phyloP scores from a whole-genome alignment of 1,140 invertebrate species.

The Bacillus rossius region DNA sequence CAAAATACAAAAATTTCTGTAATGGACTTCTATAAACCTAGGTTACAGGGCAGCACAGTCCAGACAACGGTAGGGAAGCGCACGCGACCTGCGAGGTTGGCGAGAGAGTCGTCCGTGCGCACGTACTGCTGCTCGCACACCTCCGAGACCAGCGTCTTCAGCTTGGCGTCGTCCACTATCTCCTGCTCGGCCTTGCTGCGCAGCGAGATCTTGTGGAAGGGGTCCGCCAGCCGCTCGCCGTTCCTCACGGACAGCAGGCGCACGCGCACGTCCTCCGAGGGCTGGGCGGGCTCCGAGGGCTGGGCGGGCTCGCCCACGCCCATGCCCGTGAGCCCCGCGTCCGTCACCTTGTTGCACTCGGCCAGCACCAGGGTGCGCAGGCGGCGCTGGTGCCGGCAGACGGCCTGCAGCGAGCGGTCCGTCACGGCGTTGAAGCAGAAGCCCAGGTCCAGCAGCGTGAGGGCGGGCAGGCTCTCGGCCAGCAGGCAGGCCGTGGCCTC shows the following conservation, averaged over 20 bases:
- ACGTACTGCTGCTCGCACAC: conserved; percentile 50
- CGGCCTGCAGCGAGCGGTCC: conserved; percentile 46
- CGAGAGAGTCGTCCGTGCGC: conserved; percentile 48
- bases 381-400: conserved; percentile 51
- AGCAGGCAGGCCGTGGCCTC: conserved; percentile 52
- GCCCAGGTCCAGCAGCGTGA: conserved; percentile 56
- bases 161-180: conserved; percentile 55
- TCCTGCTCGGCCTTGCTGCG: conserved; percentile 59
- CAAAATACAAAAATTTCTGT: too few species aligned
- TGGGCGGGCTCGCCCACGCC: conserved; percentile 41
- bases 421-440: conserved; percentile 61
- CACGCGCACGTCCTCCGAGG: conserved; percentile 3
- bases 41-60: too few species aligned
- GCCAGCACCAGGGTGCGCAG: conserved; percentile 55
- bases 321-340: conserved; percentile 60
- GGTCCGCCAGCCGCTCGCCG: background rate
- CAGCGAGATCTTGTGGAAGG: conserved; percentile 47
- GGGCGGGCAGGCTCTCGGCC: conserved; percentile 48
- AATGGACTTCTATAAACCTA: too few species aligned
- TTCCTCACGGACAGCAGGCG: background rate
- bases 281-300: conserved; percentile 27
- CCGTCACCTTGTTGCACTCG: conserved; percentile 57
- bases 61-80: too few species aligned
- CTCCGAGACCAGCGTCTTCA: conserved; percentile 53
- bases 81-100: conserved; percentile 43